These are phyloP conservation scores for Datnioides undecimradiatus DNA, from an alignment of 2,113 vertebrate genomes.

Conservation along the genomic window DNA sequence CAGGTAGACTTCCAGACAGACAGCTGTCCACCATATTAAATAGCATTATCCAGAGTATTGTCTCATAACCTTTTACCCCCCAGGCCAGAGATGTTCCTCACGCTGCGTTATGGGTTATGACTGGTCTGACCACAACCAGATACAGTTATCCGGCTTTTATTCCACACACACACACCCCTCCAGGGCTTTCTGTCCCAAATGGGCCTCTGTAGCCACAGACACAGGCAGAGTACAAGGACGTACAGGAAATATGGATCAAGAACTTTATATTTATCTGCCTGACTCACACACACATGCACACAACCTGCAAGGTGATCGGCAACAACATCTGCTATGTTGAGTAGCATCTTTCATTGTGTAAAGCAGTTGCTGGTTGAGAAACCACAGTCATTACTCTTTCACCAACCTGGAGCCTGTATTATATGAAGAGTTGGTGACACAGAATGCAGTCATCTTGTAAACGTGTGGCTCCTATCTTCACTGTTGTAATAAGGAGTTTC, in stretches of 20 bases:
- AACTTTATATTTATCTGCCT: constrained; percentile 13
- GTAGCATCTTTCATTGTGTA: constrained; percentile 2
- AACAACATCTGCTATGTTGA: constrained; percentile 14
- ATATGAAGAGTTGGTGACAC: not conserved
- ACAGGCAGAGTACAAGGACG: constrained; percentile 1
- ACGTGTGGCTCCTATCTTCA: not conserved
- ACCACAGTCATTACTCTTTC: not conserved
- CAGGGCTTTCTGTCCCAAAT: constrained; percentile 35
- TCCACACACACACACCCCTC: constrained; percentile 21
- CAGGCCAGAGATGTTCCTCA: constrained; percentile 63
- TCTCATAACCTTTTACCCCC: constrained; percentile 61
- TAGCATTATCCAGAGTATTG: constrained; percentile 50
- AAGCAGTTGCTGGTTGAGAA: constrained; percentile 20
- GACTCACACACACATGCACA: not conserved
- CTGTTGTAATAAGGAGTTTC: not conserved
- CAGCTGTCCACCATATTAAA: constrained; percentile 62
- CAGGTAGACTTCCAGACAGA: constrained; percentile 53
- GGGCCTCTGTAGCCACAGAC: constrained; percentile 30
- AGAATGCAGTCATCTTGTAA: not conserved
- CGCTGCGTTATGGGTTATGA: constrained; percentile 47
- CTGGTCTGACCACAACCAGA: constrained; percentile 51
- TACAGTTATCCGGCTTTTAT: constrained; percentile 48
- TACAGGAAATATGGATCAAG: constrained; percentile 27
- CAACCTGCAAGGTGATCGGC: not conserved
- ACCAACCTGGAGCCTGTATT: not conserved